Evolutionary conservation across 1,140 invertebrate species (phyloP).

Genomic region (Drosophila busckii): DNA sequence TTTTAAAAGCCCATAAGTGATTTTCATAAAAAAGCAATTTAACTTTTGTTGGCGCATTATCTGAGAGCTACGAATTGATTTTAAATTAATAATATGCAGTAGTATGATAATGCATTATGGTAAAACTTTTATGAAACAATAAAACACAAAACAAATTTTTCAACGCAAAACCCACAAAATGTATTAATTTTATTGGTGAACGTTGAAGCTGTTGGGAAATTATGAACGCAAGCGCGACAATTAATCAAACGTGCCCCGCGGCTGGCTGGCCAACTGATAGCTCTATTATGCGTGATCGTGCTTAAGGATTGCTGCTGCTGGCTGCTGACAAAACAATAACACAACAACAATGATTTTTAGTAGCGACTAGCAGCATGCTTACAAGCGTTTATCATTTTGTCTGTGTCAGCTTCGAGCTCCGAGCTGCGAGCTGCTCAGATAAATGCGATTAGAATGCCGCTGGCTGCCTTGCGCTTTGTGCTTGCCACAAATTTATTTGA

Average conservation of each 20-base stretch:
- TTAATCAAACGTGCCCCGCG: slow-evolving; percentile 57
- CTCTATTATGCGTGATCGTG: slow-evolving; percentile 60
- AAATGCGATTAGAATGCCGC: slow-evolving; percentile 32
- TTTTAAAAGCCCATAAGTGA: slow-evolving; percentile 76
- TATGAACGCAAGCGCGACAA: slow-evolving; percentile 60
- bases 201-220: slow-evolving; percentile 49
- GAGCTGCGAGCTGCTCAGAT: slow-evolving; percentile 18
- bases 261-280: slow-evolving; percentile 41
- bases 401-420: neutral
- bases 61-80: slow-evolving; percentile 20
- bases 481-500: slow-evolving; percentile 21
- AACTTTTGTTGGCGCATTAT: slow-evolving; percentile 49
- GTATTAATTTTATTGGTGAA: slow-evolving; percentile 53
- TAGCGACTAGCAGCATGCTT: slow-evolving; percentile 64
- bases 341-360: slow-evolving; percentile 39
- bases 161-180: slow-evolving; percentile 56
- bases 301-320: too few relatives aligned
- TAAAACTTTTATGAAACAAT: slow-evolving; percentile 39
- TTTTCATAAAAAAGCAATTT: slow-evolving; percentile 76
- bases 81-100: slow-evolving; percentile 48
- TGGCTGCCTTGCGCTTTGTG: slow-evolving; percentile 6
- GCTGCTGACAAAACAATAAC: neutral
- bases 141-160: slow-evolving; percentile 62
- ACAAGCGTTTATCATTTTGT: slow-evolving; percentile 61
- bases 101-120: slow-evolving; percentile 15